Evolutionary conservation across 1,140 invertebrate genomes (phyloP).

Genomic region (Argopecten irradians): DNA sequence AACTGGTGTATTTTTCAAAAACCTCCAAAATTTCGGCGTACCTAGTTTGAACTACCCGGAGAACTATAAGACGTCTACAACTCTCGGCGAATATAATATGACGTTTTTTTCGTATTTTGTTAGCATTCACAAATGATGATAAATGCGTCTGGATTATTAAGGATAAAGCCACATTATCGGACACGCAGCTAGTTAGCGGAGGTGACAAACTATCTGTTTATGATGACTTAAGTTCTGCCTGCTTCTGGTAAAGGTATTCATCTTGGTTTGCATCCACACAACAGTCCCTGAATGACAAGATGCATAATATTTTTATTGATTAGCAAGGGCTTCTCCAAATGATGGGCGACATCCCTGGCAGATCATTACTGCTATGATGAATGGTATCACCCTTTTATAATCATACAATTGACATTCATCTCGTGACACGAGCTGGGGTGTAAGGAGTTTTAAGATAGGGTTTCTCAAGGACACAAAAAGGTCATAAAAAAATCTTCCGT

Average conservation of each 20-base stretch:
- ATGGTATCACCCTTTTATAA: constrained; percentile 16
- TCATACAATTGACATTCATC: neutral
- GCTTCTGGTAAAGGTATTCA: neutral
- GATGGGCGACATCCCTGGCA: neutral
- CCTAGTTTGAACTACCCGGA: no score
- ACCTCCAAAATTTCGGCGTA: no score
- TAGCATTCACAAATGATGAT: constrained; percentile 5
- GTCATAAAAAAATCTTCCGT: neutral
- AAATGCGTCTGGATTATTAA: neutral
- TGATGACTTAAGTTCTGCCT: neutral
- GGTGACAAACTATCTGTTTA: neutral
- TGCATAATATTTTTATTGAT: neutral
- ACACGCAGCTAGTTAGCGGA: neutral
- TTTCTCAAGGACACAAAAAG: neutral
- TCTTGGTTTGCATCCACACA: neutral
- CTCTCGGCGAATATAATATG: neutral
- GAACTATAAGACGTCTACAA: no score
- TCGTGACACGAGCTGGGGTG: neutral
- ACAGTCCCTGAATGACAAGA: neutral
- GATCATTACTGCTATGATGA: neutral
- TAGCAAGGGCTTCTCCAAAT: neutral
- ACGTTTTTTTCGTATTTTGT: neutral
- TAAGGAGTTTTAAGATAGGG: neutral
- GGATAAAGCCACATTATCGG: neutral
- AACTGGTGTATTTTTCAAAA: no score